Evolutionary conservation across 1,140 invertebrate genomes (phyloP), one percentile per base, ranked within the genome.

Genomic region (Cephus cinctus): DNA sequence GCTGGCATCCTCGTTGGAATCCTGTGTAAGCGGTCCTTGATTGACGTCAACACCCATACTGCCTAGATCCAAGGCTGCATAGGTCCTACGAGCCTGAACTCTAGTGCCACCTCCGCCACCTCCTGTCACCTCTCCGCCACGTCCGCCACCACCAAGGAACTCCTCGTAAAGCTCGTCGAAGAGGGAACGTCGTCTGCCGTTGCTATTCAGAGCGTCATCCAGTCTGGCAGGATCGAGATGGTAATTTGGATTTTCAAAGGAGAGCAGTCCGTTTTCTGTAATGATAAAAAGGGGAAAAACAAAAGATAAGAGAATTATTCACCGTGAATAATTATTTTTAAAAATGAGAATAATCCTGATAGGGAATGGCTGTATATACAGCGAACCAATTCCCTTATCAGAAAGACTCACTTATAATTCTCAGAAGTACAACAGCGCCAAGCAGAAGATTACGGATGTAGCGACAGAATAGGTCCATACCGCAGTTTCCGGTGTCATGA

Each of bases 211-310:
- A 34, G 86, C 86, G 64, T 89, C 88, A 70, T 89, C 88, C 54
- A 90, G 75, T 2, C 86, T 80, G 19, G 86, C 82, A 35, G 86
- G 85, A 59, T 87, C 86, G 71, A 91, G 77, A 61, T 90, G 87
- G 71, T 92, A 92, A 75, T 92, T 91, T 5, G 89, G 89, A 73
- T 92, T 92, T 76, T 91, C 88, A 76, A 90, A 92, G 56, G 89
- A 91, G 56, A 91, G 78, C 35, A 90, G 81, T 61, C 88, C 88
- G 79, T 90, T 92, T 78, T 91, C 90, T 91, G 81, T n/a, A 80
- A 82, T 57, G 69, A 68, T 64, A 54, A 57, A 53, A 52, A 30
- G 8, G 8, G 46, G 14, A 34, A 18, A 21, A 34, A 16, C 2
- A 27, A 34, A 1, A 32, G 11, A 42, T 34, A 25, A 11, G 25